Base-by-base conservation (phyloP, 2,113 vertebrate genomes). In the Eira barbara region DNA sequence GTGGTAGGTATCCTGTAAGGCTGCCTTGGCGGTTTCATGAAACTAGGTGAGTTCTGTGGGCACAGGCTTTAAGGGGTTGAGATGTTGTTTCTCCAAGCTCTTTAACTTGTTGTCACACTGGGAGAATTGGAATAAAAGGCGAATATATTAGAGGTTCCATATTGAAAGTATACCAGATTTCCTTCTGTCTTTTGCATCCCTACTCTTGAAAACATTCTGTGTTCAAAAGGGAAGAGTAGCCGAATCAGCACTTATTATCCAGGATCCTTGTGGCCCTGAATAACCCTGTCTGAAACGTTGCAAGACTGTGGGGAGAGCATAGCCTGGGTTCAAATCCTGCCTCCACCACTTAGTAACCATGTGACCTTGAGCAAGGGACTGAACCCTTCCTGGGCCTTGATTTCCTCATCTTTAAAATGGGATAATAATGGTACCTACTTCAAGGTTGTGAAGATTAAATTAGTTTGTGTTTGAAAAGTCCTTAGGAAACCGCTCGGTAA, bases 351-450 rank as follows among this genome's bases (percentile, higher is more conserved):
- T 63, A 61, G 91, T 63, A 49, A 15, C n/a, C 87, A 0, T n/a
- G 49, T 97, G 97, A 94, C 84, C 83, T 87, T 78, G 67, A 97
- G 42, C 69, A 49, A 86, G 89, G 39, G 21, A 20, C 59, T 45
- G 18, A 49, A 42, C 3, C 31, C 27, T 92, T 73, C 63, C n/a
- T 45, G 67, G n/a, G 31, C 74, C 79, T 95, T 63, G 67, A 34
- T 90, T 87, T 92, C 52, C 39, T 87, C 63, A 59, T 91, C 84
- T 89, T 76, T 97, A 78, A 95, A 96, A 87, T 18, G 34, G 34
- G n/a, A 55, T 86, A 55, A 93, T 80, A 79, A 63, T 29, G 57
- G 79, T n/a, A 47, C n/a, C 49, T 57, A 45, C 59, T 71, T 86
- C 71, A 18, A 18, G 42, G 23, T 45, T 31, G 81, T 92, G 49